phyloP scores from a whole-genome alignment of 2,113 vertebrate species.

The Grammomys dolichurus region DNA sequence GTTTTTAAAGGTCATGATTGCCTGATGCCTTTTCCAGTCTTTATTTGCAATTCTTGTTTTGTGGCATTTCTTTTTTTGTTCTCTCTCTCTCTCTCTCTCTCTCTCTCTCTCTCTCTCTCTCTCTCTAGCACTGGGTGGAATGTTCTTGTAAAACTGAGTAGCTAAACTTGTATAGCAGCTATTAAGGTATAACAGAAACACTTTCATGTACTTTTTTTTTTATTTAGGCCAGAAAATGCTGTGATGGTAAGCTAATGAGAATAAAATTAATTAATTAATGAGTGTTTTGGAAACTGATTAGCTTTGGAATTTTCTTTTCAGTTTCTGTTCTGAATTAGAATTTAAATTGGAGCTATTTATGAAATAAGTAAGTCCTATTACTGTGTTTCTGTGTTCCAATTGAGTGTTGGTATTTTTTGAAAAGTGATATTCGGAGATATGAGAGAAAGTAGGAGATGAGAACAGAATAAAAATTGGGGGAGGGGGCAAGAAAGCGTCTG shows the following conservation, averaged over 20 bases:
- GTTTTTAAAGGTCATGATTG: constrained; percentile 76
- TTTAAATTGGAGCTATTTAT: constrained; percentile 57
- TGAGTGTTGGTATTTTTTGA: neutral
- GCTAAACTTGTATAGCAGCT: constrained; percentile 42
- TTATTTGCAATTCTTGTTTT: constrained; percentile 82
- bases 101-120: constrained; percentile 37
- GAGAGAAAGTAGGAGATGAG: constrained; percentile 28
- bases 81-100: constrained; percentile 29
- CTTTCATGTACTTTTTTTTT: neutral
- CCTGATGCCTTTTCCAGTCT: constrained; percentile 87
- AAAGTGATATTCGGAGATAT: neutral
- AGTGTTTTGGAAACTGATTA: constrained; percentile 38
- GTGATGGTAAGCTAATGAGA: constrained; percentile 79
- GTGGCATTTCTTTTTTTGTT: constrained; percentile 55
- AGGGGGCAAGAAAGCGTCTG: neutral
- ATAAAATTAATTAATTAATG: constrained; percentile 43
- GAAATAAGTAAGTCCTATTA: constrained; percentile 61
- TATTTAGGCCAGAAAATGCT: constrained; percentile 59
- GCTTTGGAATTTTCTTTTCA: constrained; percentile 54
- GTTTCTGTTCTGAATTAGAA: constrained; percentile 34
- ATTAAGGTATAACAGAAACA: constrained; percentile 42
- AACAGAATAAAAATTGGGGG: neutral
- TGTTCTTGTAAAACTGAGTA: constrained; percentile 65
- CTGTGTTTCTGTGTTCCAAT: constrained; percentile 49
- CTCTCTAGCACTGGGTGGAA: constrained; percentile 69